Percentiles rank a stretch among this genome's conserved stretches.
Evolutionary conservation across 2,113 vertebrate species (phyloP).

Genomic region (Hydrolagus affinis): DNA sequence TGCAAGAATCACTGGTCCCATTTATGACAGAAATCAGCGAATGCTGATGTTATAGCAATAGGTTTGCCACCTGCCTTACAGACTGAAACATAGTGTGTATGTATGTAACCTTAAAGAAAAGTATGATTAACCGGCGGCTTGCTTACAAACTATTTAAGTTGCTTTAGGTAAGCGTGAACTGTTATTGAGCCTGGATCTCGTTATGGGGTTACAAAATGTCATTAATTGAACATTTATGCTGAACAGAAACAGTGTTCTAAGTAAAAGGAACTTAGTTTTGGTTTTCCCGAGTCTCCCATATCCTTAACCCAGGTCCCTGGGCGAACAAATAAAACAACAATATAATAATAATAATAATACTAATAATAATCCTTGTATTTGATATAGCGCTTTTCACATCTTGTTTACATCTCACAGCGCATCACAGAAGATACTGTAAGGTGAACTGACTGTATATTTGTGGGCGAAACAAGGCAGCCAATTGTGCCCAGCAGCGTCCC

Average conservation of each 20-base stretch:
- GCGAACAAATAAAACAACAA: neutral
- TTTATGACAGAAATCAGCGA: neutral
- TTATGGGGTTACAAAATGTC: neutral
- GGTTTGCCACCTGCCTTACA: neutral
- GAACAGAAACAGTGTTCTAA: neutral
- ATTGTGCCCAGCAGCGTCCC: too few relatives aligned
- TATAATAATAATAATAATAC: too few relatives aligned
- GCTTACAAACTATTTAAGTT: neutral
- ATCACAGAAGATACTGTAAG: too few relatives aligned
- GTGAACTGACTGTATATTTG: too few relatives aligned
- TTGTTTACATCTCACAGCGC: too few relatives aligned
- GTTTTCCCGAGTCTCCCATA: neutral
- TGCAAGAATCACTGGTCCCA: neutral
- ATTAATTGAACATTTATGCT: neutral
- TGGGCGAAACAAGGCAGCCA: too few relatives aligned
- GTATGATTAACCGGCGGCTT: neutral
- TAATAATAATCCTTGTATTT: too few relatives aligned
- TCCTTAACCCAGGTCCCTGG: neutral
- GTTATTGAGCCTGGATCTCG: neutral
- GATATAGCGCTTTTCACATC: too few relatives aligned
- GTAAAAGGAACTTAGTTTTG: neutral
- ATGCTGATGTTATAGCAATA: neutral
- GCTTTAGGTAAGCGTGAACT: neutral
- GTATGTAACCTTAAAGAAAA: neutral
- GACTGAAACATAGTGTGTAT: neutral